These are phyloP conservation scores for Coremacera marginata DNA, from an alignment of 2,888 invertebrate species.

Conservation along the genomic window DNA sequence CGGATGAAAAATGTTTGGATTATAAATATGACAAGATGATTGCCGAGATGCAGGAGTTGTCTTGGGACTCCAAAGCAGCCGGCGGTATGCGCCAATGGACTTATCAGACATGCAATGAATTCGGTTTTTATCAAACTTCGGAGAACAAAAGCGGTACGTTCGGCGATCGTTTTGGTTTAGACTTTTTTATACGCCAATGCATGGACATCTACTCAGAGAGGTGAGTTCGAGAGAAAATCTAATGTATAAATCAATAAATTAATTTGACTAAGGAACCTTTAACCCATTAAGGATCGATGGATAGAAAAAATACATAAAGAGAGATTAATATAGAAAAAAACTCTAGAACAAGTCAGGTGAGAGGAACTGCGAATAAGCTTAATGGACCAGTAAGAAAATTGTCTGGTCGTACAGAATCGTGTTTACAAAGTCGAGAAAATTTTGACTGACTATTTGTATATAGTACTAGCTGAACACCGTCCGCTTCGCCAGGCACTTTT, in stretches of 20 bases:
- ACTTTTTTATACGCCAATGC: conserved; percentile 86
- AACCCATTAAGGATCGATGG: not conserved
- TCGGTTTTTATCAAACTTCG: conserved; percentile 95
- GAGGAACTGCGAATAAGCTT: too few species aligned
- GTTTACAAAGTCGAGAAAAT: too few species aligned
- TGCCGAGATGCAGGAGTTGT: conserved; percentile 74
- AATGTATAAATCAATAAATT: not conserved
- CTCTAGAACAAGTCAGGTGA: too few species aligned
- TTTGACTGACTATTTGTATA: too few species aligned
- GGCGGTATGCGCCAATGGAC: conserved; percentile 84
- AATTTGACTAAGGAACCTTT: too few species aligned
- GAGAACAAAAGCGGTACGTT: conserved; percentile 73
- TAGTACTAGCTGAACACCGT: too few species aligned
- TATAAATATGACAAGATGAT: conserved; percentile 85
- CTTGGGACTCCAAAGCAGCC: conserved; percentile 81
- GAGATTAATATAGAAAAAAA: too few species aligned
- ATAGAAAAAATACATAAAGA: too few species aligned
- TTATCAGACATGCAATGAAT: conserved; percentile 96
- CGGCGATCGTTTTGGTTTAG: conserved; percentile 80
- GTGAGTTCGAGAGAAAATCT: conserved; percentile 64
- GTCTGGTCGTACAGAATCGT: too few species aligned
- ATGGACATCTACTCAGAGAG: conserved; percentile 84
- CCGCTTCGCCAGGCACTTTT: too few species aligned
- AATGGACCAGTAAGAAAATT: too few species aligned
- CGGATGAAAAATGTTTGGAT: conserved; percentile 83